A percentile compares a stretch with the other conserved stretches of the same genome.
phyloP scores from a whole-genome alignment of 1,140 invertebrate species.

The Lasioglossum baleicum region DNA sequence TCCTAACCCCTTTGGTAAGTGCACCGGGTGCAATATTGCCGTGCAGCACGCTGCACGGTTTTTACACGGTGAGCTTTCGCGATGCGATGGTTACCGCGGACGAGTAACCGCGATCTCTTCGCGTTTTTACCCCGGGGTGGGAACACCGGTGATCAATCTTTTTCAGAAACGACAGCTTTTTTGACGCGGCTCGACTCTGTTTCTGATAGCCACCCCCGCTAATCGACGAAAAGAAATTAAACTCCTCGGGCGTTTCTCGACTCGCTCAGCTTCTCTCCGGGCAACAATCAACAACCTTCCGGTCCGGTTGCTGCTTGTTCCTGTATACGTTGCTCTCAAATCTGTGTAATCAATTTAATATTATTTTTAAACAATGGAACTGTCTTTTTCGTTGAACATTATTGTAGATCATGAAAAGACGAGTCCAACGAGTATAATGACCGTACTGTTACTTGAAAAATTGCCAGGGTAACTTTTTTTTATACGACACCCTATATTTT shows the following conservation, averaged over 20 bases:
- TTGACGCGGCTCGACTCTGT: not conserved
- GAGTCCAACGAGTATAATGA: no score
- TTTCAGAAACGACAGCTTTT: slow-evolving; percentile 17
- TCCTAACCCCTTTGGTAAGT: slow-evolving; percentile 24
- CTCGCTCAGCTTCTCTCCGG: not conserved
- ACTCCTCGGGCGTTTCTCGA: not conserved
- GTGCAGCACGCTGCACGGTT: slow-evolving; percentile 29
- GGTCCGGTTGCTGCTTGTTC: no score
- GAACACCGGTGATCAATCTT: slow-evolving; percentile 35
- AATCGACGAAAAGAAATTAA: slow-evolving; percentile 14
- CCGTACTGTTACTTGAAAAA: no score
- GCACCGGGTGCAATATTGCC: slow-evolving; percentile 36
- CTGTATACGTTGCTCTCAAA: slow-evolving; percentile 10
- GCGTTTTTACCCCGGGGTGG: not conserved
- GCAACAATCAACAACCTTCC: no score
- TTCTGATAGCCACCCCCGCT: not conserved
- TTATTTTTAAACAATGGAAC: no score
- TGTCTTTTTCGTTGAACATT: no score
- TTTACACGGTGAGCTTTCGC: slow-evolving; percentile 14
- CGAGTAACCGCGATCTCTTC: no score
- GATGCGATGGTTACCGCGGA: not conserved
- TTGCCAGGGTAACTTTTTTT: no score
- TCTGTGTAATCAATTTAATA: no score
- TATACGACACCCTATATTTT: no score
- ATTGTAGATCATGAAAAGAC: no score